Evolutionary conservation across 2,113 vertebrate genomes (phyloP), one percentile per base, ranked within the genome.

Genomic region (Lophura nycthemera): DNA sequence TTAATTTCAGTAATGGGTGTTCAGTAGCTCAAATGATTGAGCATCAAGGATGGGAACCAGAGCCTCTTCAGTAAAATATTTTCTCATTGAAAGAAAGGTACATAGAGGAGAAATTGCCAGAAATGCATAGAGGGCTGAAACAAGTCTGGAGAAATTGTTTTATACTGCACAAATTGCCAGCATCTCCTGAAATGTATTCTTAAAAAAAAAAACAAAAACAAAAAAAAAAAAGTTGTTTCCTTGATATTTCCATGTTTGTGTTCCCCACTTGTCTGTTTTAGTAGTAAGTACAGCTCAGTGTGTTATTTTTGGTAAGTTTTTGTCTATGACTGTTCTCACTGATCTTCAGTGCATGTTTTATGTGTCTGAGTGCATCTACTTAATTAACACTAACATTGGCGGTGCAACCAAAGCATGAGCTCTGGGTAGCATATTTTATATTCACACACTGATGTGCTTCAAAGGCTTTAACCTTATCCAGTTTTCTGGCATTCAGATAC

Each of bases 1-100:
- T 85, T 95, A 77, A 95, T 96, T 95, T 95, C 85, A 91, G 10
- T 95, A 94, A 89, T 83, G 78, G 88, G 64, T 36, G 30, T 83
- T 95, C 69, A 83, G 65, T 90, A 90, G 70, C 76, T 93, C 42
- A 89, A 65, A 83, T 89, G 84, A 92, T 74, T 89, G 64, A 93
- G 85, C 64, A 64, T 42, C 79, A 88, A 77, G 60, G 67, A 59
- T 74, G 12, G 67, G 61, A 83, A 34, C 79, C 72, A 88, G 65
- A 92, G 22, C 24, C 22, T 86, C 65, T 71, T 89, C 27, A 80
- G 19, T 40, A 79, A 42, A 38, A 75, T 16, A 57, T 89, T 89
- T 91, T 92, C 60, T 64, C 29, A 29, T 56, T 80, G 65, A 66
- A 84, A 79, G 20, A 78, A 54, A 32, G 11, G 11, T 15, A 65